Base-by-base conservation (phyloP, 2,888 invertebrate species). In the Petrolisthes cinctipes region DNA sequence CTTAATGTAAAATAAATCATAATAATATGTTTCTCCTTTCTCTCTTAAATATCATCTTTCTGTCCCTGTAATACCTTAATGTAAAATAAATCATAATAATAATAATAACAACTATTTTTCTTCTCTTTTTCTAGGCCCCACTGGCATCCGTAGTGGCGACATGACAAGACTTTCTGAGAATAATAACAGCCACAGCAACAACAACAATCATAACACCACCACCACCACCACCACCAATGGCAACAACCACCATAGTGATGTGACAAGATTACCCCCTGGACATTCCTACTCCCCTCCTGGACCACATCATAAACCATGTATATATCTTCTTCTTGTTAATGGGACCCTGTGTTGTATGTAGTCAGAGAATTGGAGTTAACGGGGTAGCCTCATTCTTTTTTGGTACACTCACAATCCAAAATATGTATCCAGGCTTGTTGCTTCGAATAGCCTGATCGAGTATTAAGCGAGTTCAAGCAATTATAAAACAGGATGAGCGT, bases 271-370 rank as follows among this genome's bases (percentile, higher is more conserved):
- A 6, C 73, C 83, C 5, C 20, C 54, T 11, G 73, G 57, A 11
- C 73, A 83, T 56, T 75, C 83, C 75, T 83, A 75, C 57, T 83
- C 83, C 5, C 83, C 83, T 6, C 23, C 73, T 6, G 73, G 73
- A 5, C 57, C 83, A 7, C 83, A 83, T 17, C 71, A 83, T 11
- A 76, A 71, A 1, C 37, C 83, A 17, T 83, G 83, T 83, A n/a
- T n/a, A 75, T 82, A 56, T 20, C 53, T 37, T 75, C 9, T 75
- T n/a, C 1, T n/a, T 75, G 3, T n/a, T 51, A 78, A 9, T 37
- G 20, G 23, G 11, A 17, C 7, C 73, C 9, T 11, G 23, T 11
- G 9, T 73, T 7, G 73, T 9, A 61, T 61, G 7, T 17, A 61
- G 17, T 9, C 61, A 11, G 61, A 11, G 61, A 17, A 17, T 11